Conservation (phyloP, 2,797 vertebrate genomes). For the Rachycentron canadum region DNA sequence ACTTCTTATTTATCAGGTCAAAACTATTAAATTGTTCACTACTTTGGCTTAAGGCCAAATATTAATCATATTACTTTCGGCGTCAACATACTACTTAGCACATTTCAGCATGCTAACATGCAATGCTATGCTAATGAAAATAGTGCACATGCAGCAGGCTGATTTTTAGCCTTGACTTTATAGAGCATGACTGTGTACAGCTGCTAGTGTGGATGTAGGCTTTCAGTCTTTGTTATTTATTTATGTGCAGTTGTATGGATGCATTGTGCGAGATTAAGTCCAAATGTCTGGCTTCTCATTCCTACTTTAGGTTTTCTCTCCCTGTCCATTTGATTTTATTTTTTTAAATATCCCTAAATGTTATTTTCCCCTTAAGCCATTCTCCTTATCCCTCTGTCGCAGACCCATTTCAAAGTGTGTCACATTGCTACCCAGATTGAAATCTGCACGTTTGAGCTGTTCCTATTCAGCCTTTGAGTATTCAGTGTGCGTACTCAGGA, state of each 20-base stretch:
- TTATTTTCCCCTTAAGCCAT: constrained; percentile 10
- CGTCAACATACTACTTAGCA: neutral
- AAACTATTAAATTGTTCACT: neutral
- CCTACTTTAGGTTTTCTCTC: neutral
- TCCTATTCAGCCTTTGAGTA: constrained; percentile 22
- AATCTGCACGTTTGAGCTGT: constrained; percentile 47
- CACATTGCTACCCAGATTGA: constrained; percentile 44
- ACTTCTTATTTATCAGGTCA: neutral
- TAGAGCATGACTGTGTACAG: neutral
- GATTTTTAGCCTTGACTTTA: neutral
- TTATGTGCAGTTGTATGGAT: neutral
- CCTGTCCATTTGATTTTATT: constrained; percentile 40
- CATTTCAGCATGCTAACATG: neutral
- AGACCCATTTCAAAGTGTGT: constrained; percentile 18
- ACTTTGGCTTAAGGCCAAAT: neutral
- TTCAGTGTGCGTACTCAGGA: constrained; percentile 8
- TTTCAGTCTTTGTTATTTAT: neutral
- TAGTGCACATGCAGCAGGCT: neutral
- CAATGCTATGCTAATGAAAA: neutral
- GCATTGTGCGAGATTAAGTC: constrained; percentile 10
- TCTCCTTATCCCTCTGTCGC: constrained; percentile 32
- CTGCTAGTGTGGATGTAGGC: neutral
- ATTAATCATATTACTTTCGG: no score
- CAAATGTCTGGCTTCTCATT: neutral
- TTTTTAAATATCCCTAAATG: constrained; percentile 34